Evolutionary conservation across 2,888 invertebrate species (phyloP).

Genomic region (Callosobruchus maculatus): DNA sequence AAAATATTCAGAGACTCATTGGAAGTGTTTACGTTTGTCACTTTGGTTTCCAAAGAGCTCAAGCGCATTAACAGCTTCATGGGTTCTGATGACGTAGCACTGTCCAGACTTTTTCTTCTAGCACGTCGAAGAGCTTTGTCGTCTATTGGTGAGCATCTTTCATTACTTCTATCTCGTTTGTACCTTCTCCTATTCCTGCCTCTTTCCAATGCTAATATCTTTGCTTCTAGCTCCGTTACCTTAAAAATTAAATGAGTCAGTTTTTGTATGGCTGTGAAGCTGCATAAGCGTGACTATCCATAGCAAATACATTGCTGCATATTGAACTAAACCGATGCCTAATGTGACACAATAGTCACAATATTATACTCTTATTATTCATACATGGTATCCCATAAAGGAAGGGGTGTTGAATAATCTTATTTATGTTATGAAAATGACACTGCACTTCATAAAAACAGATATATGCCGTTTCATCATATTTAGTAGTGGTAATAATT

Average conservation of each 20-base stretch:
- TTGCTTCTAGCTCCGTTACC: conserved; percentile 68
- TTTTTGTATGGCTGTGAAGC: too few relatives aligned
- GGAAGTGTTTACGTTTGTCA: conserved; percentile 61
- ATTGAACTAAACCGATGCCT: too few relatives aligned
- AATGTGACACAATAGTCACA: too few relatives aligned
- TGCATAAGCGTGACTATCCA: too few relatives aligned
- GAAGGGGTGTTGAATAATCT: too few relatives aligned
- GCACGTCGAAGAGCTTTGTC: conserved; percentile 48
- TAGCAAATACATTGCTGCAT: too few relatives aligned
- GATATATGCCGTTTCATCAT: too few relatives aligned
- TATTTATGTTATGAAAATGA: too few relatives aligned
- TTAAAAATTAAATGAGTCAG: not conserved
- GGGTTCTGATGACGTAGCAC: conserved; percentile 73
- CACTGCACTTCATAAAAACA: too few relatives aligned
- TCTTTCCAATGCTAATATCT: conserved; percentile 66
- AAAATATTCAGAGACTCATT: conserved; percentile 56
- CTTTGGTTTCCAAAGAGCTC: conserved; percentile 74
- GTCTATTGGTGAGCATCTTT: conserved; percentile 40
- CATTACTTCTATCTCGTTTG: conserved; percentile 52
- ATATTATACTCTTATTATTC: too few relatives aligned
- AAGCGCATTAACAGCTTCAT: conserved; percentile 76
- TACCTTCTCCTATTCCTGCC: conserved; percentile 46
- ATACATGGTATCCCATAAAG: too few relatives aligned
- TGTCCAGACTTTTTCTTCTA: conserved; percentile 73
- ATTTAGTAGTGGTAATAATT: too few relatives aligned